Conservation (phyloP, 2,797 vertebrate genomes). For the Rhincodon typus region DNA sequence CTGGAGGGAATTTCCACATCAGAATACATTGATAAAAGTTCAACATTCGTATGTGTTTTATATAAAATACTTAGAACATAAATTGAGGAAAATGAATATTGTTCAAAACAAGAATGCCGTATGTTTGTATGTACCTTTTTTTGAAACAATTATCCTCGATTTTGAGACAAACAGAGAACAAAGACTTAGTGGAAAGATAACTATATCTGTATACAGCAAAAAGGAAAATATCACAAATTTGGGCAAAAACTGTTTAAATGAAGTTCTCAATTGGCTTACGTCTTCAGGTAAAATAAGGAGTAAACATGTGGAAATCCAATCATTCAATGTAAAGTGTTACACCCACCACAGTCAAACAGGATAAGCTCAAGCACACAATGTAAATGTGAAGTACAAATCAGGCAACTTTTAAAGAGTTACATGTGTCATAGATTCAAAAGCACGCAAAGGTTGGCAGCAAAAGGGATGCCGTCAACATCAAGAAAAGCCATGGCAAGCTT, state of each 20-base stretch:
- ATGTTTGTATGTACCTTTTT: background rate
- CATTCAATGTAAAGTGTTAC: background rate
- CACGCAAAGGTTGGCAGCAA: background rate
- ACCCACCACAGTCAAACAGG: background rate
- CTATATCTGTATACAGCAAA: background rate
- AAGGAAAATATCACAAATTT: background rate
- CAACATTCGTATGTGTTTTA: background rate
- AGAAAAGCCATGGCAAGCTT: background rate
- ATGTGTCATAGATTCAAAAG: background rate
- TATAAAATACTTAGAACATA: background rate
- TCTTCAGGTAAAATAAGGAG: background rate
- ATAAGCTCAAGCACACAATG: background rate
- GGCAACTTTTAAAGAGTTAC: background rate
- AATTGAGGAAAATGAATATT: background rate
- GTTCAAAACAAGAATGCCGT: background rate
- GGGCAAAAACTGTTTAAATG: background rate
- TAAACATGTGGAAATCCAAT: background rate
- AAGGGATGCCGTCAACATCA: background rate
- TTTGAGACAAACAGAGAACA: background rate
- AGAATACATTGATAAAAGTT: background rate
- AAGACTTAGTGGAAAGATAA: background rate
- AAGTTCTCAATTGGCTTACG: background rate
- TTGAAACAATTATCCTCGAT: background rate
- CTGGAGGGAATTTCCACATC: background rate
- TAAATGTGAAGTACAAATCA: background rate